Conservation (phyloP, 1,140 invertebrate genomes). For the Potamilus streckersoni region DNA sequence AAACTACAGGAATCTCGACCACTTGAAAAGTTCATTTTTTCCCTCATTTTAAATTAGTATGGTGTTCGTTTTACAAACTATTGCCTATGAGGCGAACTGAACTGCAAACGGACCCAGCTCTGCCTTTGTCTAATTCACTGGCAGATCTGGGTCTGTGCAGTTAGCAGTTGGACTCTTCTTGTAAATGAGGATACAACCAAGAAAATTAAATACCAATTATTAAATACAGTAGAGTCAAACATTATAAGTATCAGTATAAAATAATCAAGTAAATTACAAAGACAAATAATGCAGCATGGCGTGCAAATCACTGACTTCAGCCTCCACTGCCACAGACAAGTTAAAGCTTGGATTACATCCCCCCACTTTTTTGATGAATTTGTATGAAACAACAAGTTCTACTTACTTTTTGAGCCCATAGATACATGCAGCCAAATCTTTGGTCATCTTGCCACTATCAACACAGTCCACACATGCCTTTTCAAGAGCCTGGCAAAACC, state of each 20-base stretch:
- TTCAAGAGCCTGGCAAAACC: constrained; percentile 70
- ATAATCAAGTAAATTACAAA: neutral
- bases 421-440: constrained; percentile 98
- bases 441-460: constrained; percentile 95
- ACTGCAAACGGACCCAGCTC: no score
- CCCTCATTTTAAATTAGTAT: no score
- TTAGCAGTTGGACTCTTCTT: no score
- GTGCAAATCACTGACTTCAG: neutral
- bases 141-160: no score
- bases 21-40: no score
- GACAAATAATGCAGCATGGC: neutral
- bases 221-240: no score
- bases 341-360: neutral
- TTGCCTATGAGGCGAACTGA: no score
- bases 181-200: no score
- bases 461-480: constrained; percentile 94
- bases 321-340: neutral
- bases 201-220: no score
- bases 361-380: neutral
- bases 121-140: no score
- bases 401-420: constrained; percentile 80
- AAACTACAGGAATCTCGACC: no score
- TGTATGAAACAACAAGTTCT: neutral
- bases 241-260: neutral
- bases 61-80: no score